These are phyloP conservation scores for Anorthoa munda DNA, from an alignment of 2,888 invertebrate genomes.

Conservation along the genomic window DNA sequence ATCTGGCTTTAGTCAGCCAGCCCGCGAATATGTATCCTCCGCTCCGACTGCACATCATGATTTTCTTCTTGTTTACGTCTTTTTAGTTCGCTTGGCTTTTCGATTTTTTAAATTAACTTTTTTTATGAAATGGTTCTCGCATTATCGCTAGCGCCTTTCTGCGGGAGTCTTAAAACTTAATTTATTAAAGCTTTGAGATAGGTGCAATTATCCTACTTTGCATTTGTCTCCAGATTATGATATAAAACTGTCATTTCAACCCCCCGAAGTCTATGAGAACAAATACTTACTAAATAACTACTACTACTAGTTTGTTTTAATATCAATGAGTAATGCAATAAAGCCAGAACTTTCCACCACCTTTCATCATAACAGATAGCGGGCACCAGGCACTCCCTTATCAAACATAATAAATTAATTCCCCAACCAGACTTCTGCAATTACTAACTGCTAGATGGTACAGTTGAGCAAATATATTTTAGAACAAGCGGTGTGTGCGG, in stretches of 20 bases:
- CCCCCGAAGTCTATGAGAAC: not conserved
- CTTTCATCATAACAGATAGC: constrained; percentile 59
- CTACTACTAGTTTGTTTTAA: not conserved
- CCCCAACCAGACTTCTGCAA: constrained; percentile 74
- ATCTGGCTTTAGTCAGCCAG: no score
- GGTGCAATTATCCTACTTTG: not conserved
- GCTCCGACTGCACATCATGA: no score
- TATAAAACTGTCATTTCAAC: not conserved
- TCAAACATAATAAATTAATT: constrained; percentile 69
- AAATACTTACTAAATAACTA: no score
- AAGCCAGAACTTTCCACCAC: constrained; percentile 18
- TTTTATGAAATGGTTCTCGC: no score
- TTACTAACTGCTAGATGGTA: constrained; percentile 77
- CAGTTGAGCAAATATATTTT: constrained; percentile 78
- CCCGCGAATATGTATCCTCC: no score
- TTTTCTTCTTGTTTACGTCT: no score
- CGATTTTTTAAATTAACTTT: no score
- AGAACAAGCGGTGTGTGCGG: constrained; percentile 76
- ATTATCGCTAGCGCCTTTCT: not conserved
- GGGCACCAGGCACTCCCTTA: constrained; percentile 63
- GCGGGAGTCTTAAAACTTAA: not conserved
- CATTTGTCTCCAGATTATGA: not conserved
- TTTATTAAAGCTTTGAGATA: no score
- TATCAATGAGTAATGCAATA: not conserved
- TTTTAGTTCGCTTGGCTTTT: no score